Evolutionary conservation across 2,113 vertebrate species (phyloP).

Genomic region (Ictalurus furcatus): DNA sequence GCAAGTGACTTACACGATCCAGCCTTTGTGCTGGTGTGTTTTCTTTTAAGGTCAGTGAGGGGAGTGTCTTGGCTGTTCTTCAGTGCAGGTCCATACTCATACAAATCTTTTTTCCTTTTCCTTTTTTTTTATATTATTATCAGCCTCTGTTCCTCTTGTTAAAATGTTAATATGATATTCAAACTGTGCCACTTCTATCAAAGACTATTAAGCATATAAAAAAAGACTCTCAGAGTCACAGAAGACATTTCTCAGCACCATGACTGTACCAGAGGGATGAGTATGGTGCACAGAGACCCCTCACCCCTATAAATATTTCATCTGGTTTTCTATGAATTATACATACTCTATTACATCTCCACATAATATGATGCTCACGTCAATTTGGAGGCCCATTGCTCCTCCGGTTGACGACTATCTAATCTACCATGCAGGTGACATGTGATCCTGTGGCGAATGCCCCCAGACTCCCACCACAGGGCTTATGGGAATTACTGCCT

Average conservation of each 20-base stretch:
- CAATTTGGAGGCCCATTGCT: conserved; percentile 56
- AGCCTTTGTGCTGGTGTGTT: not conserved
- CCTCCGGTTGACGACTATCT: conserved; percentile 47
- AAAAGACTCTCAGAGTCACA: not conserved
- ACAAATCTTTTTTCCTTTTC: not conserved
- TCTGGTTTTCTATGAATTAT: conserved; percentile 61
- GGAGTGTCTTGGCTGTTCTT: not conserved
- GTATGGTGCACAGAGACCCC: conserved; percentile 47
- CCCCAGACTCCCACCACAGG: conserved; percentile 36
- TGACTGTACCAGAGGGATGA: conserved; percentile 40
- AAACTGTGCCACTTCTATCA: not conserved
- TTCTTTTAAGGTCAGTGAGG: conserved; percentile 21
- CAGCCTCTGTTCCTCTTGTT: not conserved
- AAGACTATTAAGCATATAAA: not conserved
- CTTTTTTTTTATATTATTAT: not conserved
- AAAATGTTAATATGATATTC: not conserved
- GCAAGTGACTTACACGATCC: not conserved
- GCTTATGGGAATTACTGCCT: conserved; percentile 60
- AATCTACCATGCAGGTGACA: conserved; percentile 53
- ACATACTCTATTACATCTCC: conserved; percentile 57
- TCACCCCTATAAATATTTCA: conserved; percentile 66
- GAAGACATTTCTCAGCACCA: conserved; percentile 40
- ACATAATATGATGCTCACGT: conserved; percentile 56
- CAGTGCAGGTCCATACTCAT: not conserved
- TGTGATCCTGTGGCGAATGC: conserved; percentile 51